Percentiles rank a stretch among this genome's conserved stretches.
Evolutionary conservation across 2,888 invertebrate species (phyloP).

Genomic region (Antheraea yamamai): DNA sequence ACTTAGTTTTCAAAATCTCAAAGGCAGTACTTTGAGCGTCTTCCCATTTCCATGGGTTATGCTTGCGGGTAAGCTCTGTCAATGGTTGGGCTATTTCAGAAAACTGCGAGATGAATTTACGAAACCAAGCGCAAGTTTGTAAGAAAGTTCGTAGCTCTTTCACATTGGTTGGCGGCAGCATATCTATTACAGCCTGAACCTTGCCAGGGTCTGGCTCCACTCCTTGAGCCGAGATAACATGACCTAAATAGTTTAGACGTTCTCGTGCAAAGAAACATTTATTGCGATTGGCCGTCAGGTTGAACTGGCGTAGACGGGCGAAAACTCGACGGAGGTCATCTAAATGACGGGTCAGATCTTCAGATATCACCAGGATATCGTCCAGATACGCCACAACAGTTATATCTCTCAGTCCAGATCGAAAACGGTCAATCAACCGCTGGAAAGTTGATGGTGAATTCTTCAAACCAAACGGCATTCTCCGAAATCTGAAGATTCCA

Average conservation of each 20-base stretch:
- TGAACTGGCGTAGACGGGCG: conserved; percentile 19
- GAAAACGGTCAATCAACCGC: conserved; percentile 33
- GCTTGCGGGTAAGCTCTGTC: conserved; percentile 30
- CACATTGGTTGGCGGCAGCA: conserved; percentile 23
- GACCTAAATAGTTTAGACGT: conserved; percentile 29
- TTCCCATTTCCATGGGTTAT: conserved; percentile 18
- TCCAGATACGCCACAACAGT: conserved; percentile 24
- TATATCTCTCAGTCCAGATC: conserved; percentile 24
- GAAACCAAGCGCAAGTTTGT: conserved; percentile 35
- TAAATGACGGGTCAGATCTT: conserved; percentile 13
- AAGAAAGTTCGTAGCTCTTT: conserved; percentile 28
- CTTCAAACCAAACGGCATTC: conserved; percentile 35
- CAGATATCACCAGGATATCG: conserved; percentile 20
- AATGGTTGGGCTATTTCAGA: conserved; percentile 28
- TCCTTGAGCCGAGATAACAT: conserved; percentile 28
- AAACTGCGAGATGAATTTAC: conserved; percentile 34
- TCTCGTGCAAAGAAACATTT: conserved; percentile 25
- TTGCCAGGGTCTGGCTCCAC: conserved; percentile 29
- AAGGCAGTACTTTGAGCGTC: too few relatives aligned
- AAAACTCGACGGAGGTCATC: conserved; percentile 20
- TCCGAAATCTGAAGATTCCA: conserved; percentile 30
- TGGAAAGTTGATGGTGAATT: conserved; percentile 38
- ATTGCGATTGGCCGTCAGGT: conserved; percentile 18
- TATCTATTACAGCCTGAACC: conserved; percentile 27
- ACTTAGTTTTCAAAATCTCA: neutral